These are phyloP conservation scores for Thecocarcelia acutangulata DNA, from an alignment of 2,888 invertebrate genomes.

Conservation along the genomic window DNA sequence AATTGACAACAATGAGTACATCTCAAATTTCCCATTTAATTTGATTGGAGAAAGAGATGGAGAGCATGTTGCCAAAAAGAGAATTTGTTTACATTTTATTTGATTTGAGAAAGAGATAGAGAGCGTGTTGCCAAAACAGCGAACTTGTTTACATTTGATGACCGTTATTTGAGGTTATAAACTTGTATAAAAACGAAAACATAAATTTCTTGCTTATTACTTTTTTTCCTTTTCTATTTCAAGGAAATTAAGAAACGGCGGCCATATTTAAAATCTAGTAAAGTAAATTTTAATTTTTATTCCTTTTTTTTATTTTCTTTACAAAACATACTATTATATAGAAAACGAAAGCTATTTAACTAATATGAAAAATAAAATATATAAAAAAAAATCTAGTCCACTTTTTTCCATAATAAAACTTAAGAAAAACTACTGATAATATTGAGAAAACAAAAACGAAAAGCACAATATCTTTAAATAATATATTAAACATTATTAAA, in stretches of 20 bases:
- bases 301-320: constrained; percentile 56
- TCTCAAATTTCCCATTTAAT: too few relatives aligned
- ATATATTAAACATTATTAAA: constrained; percentile 45
- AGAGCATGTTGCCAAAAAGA: too few relatives aligned
- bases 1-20: too few relatives aligned
- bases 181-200: constrained; percentile 49
- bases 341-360: constrained; percentile 64
- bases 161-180: constrained; percentile 45
- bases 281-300: constrained; percentile 67
- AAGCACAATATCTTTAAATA: constrained; percentile 68
- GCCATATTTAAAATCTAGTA: constrained; percentile 69
- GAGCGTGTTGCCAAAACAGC: too few relatives aligned
- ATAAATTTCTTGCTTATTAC: constrained; percentile 57
- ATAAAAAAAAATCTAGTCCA: constrained; percentile 68
- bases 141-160: constrained; percentile 49
- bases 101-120: too few relatives aligned
- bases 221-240: constrained; percentile 27
- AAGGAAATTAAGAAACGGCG: constrained; percentile 55
- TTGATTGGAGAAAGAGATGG: too few relatives aligned
- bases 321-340: constrained; percentile 52
- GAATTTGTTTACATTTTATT: constrained; percentile 42
- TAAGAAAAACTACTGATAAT: constrained; percentile 62
- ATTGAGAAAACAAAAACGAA: constrained; percentile 50
- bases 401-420: constrained; percentile 66
- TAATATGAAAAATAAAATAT: constrained; percentile 49